A percentile compares a stretch with the other conserved stretches of the same genome.
These are phyloP conservation scores for Recurvirostra avosetta DNA, from an alignment of 2,113 vertebrate species.

Conservation along the genomic window DNA sequence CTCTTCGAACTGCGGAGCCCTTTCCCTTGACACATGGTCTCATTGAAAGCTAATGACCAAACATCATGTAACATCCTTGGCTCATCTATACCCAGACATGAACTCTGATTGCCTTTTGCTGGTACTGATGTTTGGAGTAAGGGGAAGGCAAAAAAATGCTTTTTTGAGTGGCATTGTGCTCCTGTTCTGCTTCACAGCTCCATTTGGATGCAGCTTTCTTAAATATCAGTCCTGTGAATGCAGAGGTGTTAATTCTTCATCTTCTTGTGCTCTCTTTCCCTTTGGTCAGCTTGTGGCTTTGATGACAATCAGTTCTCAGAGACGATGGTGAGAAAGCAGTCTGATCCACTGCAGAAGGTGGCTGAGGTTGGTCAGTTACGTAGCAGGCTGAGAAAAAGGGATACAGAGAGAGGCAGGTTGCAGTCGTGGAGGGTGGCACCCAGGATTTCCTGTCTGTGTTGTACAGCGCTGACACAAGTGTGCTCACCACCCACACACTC, in stretches of 20 bases:
- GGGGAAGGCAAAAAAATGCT: not conserved
- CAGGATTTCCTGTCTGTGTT: not conserved
- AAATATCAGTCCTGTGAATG: not conserved
- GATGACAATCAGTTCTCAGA: rapidly evolving
- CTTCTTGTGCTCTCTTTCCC: not conserved
- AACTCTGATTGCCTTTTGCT: not conserved
- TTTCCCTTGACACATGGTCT: not conserved
- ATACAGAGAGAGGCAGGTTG: not conserved
- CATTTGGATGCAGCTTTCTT: not conserved
- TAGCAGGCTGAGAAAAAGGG: not conserved
- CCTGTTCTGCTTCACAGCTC: not conserved
- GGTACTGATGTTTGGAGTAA: not conserved
- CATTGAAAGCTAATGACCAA: constrained; percentile 32
- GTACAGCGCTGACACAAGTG: not conserved
- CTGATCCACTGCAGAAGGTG: not conserved
- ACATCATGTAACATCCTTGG: not conserved
- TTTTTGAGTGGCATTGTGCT: not conserved
- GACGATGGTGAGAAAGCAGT: rapidly evolving
- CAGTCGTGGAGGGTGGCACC: rapidly evolving
- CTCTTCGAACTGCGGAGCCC: not conserved
- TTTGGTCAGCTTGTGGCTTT: not conserved
- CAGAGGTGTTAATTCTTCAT: not conserved
- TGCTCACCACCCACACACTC: rapidly evolving
- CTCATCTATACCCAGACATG: not conserved
- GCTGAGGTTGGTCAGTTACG: not conserved